Evolutionary conservation across 1,140 invertebrate genomes (phyloP).

Genomic region (Caligus rogercresseyi): DNA sequence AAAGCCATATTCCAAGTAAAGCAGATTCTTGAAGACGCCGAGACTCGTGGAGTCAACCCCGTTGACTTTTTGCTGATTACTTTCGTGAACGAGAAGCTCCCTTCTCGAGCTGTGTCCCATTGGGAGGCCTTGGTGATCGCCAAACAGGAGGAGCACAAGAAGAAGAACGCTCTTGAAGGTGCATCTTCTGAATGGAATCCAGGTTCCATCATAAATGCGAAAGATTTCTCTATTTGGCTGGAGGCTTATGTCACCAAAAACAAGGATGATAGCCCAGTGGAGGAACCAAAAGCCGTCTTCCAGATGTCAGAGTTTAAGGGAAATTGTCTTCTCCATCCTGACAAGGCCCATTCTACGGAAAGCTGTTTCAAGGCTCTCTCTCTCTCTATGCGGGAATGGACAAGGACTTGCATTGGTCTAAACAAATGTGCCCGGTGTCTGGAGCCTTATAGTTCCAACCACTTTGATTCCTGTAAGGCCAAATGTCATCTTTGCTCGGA

Average conservation of each 20-base stretch:
- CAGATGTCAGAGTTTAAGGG: neutral
- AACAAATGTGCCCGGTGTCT: no score
- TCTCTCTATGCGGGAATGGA: neutral
- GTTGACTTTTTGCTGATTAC: neutral
- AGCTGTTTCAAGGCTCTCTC: neutral
- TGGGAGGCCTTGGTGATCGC: neutral
- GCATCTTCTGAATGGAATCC: neutral
- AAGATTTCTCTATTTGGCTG: neutral
- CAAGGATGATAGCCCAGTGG: neutral
- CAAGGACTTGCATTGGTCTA: neutral
- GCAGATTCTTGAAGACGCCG: no score
- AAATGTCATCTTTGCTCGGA: neutral
- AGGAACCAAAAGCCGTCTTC: neutral
- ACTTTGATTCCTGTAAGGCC: neutral
- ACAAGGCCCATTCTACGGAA: neutral
- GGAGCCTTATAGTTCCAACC: neutral
- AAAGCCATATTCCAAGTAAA: no score
- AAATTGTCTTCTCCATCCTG: neutral
- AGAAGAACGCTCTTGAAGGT: neutral
- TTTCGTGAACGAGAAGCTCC: neutral
- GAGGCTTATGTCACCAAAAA: neutral
- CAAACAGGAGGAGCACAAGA: neutral
- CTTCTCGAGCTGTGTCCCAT: neutral
- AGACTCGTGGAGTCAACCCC: no score
- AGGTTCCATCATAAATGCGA: neutral